Conservation (phyloP, 1,140 invertebrate species). For the Eriocheir sinensis region DNA sequence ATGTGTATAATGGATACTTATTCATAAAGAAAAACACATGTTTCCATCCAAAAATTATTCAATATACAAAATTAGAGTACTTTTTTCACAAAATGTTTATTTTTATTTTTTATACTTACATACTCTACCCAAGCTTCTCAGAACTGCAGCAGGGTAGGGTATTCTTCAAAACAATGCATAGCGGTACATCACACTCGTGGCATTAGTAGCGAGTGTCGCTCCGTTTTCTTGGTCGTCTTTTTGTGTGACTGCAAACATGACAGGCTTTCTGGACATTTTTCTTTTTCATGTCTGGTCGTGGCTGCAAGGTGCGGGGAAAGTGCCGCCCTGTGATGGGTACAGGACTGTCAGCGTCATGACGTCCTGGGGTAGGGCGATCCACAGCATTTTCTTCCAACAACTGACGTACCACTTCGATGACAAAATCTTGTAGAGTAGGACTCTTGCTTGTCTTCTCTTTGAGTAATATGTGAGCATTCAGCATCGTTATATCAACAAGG, state of each 20-base stretch:
- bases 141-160: not conserved
- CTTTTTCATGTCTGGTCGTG: slow-evolving; percentile 29
- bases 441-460: not conserved
- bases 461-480: not conserved
- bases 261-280: not conserved
- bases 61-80: no score
- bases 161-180: not conserved
- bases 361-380: not conserved
- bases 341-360: not conserved
- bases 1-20: no score
- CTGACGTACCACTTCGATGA: not conserved
- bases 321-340: not conserved
- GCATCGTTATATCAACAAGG: not conserved
- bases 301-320: no score
- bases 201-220: not conserved
- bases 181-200: not conserved
- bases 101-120: no score
- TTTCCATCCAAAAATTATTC: no score
- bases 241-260: slow-evolving; percentile 23
- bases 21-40: no score
- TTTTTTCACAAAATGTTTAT: no score
- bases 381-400: not conserved
- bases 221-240: not conserved
- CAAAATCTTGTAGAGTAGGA: not conserved
- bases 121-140: not conserved